Evolutionary conservation across 2,797 vertebrate genomes (phyloP).

Genomic region (Melanotaenia nigrans): DNA sequence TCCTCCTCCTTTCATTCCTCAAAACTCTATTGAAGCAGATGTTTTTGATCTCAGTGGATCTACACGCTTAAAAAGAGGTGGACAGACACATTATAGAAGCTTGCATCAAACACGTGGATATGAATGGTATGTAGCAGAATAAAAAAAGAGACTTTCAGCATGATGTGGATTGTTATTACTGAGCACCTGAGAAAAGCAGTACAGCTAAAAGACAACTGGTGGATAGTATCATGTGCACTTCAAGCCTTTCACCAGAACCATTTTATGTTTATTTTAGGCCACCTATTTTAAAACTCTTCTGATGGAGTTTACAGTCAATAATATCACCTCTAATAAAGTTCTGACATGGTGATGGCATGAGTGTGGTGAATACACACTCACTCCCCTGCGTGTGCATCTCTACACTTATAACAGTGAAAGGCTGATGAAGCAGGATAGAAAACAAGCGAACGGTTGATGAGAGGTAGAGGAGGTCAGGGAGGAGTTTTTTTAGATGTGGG

Average conservation of each 20-base stretch:
- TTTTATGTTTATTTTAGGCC: constrained; percentile 35
- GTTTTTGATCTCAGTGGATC: constrained; percentile 41
- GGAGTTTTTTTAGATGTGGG: constrained; percentile 14
- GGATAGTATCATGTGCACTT: neutral
- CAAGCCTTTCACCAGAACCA: constrained; percentile 15
- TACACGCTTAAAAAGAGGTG: constrained; percentile 8
- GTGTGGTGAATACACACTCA: constrained; percentile 29
- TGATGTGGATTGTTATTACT: constrained; percentile 20
- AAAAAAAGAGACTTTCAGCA: constrained; percentile 40
- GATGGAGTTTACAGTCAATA: constrained; percentile 51
- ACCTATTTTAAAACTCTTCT: constrained; percentile 41
- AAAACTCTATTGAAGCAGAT: constrained; percentile 31
- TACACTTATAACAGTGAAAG: constrained; percentile 15
- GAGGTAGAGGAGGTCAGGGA: neutral
- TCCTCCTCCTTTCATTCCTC: constrained; percentile 36
- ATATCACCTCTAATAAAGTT: constrained; percentile 52
- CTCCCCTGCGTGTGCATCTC: constrained; percentile 4
- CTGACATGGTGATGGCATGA: constrained; percentile 52
- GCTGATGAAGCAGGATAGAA: constrained; percentile 18
- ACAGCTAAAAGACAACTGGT: constrained; percentile 17
- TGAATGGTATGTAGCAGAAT: constrained; percentile 6
- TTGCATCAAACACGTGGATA: constrained; percentile 38
- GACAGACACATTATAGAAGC: constrained; percentile 36
- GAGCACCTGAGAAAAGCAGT: constrained; percentile 22
- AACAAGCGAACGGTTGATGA: constrained; percentile 33